A percentile compares a stretch with the other conserved stretches of the same genome.
Conservation (phyloP, 1,140 invertebrate species). For the Carposina sasakii region DNA sequence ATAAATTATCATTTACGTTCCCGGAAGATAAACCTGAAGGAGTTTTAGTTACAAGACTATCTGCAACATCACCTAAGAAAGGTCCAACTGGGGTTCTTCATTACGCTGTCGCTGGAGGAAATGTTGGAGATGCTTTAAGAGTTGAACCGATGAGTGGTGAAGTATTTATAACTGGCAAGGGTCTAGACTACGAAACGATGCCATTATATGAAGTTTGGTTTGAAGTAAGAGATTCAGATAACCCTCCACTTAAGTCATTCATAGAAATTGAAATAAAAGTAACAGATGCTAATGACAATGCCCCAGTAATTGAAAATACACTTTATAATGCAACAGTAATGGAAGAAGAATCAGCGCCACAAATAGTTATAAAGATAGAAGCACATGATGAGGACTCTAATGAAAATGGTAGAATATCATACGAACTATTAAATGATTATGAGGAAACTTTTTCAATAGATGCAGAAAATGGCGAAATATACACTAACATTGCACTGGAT, state of each 20-base stretch:
- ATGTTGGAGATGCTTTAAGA: constrained; percentile 87
- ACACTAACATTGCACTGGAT: constrained; percentile 88
- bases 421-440: constrained; percentile 83
- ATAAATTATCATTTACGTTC: constrained; percentile 81
- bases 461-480: constrained; percentile 86
- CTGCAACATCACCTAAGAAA: constrained; percentile 82
- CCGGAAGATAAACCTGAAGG: constrained; percentile 85
- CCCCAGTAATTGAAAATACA: constrained; percentile 84
- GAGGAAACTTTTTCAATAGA: constrained; percentile 88
- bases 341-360: constrained; percentile 89
- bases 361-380: constrained; percentile 82
- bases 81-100: constrained; percentile 78
- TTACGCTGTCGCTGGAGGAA: constrained; percentile 93
- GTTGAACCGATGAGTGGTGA: constrained; percentile 87
- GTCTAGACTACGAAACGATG: constrained; percentile 91
- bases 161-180: constrained; percentile 82
- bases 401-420: constrained; percentile 88
- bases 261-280: constrained; percentile 87
- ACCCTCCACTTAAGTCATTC: constrained; percentile 84
- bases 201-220: constrained; percentile 93
- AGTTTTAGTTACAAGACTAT: constrained; percentile 80
- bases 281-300: constrained; percentile 93
- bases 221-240: constrained; percentile 89
- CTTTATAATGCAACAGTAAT: constrained; percentile 88
- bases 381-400: constrained; percentile 92